phyloP scores from a whole-genome alignment of 2,888 invertebrate genomes.

The Atethmia centrago region DNA sequence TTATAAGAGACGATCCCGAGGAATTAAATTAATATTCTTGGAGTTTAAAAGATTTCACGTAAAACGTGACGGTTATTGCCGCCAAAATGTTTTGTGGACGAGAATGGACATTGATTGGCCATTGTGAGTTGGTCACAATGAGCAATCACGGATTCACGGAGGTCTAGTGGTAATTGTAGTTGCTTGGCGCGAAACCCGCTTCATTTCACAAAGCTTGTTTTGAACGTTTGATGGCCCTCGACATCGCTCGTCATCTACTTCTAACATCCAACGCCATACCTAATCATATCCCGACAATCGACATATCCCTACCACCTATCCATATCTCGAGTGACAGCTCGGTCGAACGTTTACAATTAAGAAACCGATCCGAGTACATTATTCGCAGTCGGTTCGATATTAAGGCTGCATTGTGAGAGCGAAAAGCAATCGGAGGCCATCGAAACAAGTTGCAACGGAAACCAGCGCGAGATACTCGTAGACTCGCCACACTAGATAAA shows the following conservation, averaged over 20 bases:
- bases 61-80: conserved; percentile 67
- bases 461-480: conserved; percentile 68
- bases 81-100: conserved; percentile 72
- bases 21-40: conserved; percentile 57
- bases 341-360: conserved; percentile 52
- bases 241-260: conserved; percentile 34
- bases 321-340: conserved; percentile 39
- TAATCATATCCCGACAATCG: conserved; percentile 8
- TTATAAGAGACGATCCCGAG: conserved; percentile 39
- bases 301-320: background rate
- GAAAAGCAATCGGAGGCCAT: conserved; percentile 83
- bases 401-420: conserved; percentile 77
- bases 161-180: conserved; percentile 77
- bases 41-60: conserved; percentile 59
- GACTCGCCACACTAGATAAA: conserved; percentile 45
- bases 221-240: conserved; percentile 20
- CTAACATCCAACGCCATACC: conserved; percentile 10
- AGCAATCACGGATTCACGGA: conserved; percentile 78
- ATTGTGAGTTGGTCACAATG: conserved; percentile 83
- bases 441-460: conserved; percentile 74
- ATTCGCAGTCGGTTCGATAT: conserved; percentile 64
- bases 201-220: conserved; percentile 71
- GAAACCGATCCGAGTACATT: conserved; percentile 58
- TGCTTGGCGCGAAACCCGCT: conserved; percentile 74
- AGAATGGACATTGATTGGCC: conserved; percentile 83